A percentile compares a stretch with the other conserved stretches of the same genome.
These are phyloP conservation scores for Echiichthys vipera DNA, from an alignment of 2,797 vertebrate species.

Conservation along the genomic window DNA sequence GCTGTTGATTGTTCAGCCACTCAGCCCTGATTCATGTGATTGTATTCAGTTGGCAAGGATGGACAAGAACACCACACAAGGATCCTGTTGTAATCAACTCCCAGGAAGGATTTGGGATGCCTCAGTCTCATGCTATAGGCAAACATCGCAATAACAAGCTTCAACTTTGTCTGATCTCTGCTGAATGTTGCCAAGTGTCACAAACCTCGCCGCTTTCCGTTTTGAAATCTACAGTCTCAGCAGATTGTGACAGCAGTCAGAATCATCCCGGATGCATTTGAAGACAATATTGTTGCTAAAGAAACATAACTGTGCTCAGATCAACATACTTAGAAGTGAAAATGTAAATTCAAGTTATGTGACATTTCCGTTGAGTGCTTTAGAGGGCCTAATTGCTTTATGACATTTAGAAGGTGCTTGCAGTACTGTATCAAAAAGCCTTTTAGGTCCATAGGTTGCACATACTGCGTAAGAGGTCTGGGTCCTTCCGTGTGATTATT, in stretches of 20 bases:
- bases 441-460: slow-evolving; percentile 58
- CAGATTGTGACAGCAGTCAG: slow-evolving; percentile 14
- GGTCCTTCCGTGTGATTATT: slow-evolving; percentile 62
- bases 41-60: slow-evolving; percentile 70
- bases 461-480: slow-evolving; percentile 54
- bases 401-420: slow-evolving; percentile 72
- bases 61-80: slow-evolving; percentile 44
- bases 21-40: slow-evolving; percentile 73
- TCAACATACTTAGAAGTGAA: slow-evolving; percentile 27
- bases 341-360: slow-evolving; percentile 56
- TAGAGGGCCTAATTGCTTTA: slow-evolving; percentile 62
- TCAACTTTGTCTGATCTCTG: slow-evolving; percentile 37
- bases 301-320: slow-evolving; percentile 18
- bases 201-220: slow-evolving; percentile 21
- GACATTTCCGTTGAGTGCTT: slow-evolving; percentile 69
- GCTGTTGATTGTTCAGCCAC: slow-evolving; percentile 78
- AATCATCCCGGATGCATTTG: slow-evolving; percentile 32
- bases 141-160: slow-evolving; percentile 68
- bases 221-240: slow-evolving; percentile 24
- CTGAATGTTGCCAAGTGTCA: slow-evolving; percentile 24
- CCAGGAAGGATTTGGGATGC: slow-evolving; percentile 27
- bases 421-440: slow-evolving; percentile 63
- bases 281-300: slow-evolving; percentile 30
- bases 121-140: slow-evolving; percentile 46
- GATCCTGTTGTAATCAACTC: slow-evolving; percentile 49